Evolutionary conservation across 2,888 invertebrate species (phyloP), one percentile per base, ranked within the genome.

Genomic region (Eudasyphora cyanicolor): DNA sequence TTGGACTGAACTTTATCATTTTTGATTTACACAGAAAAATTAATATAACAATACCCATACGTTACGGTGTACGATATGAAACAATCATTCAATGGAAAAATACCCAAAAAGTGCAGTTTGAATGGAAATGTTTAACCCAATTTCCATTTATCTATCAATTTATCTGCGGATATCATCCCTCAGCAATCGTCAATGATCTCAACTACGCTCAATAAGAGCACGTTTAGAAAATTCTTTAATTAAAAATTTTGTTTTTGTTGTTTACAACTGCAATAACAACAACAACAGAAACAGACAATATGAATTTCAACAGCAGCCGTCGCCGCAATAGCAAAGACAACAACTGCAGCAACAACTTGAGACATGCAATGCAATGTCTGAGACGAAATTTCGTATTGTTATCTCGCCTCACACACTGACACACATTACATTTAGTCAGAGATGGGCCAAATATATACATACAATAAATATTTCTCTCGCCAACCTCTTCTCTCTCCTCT

Each of bases 211-310:
- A 42, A n/a, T n/a, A 67, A 79, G 54, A 76, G 42, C 76, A 79
- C 79, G 76, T 74, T 83, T 79, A 74, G 76, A 79, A 74, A 73
- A 83, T 79, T 82, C 70, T 54, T 79, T 70, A 74, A 57, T 79
- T 38, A 38, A 71, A 62, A 38, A 49, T 42, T 60, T 12, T 38
- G 27, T 76, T 45, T n/a, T 32, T n/a, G 75, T 42, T 75, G 75
- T 71, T 79, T 76, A 75, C 80, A 77, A 54, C 64, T 69, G 57
- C 45, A 82, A 82, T 24, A 75, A 69, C 73, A 80, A 76, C 42
- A 79, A 49, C 75, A 82, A 62, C 10, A 74, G 51, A 14, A 17
- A 76, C 45, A 79, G 45, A 5, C n/a, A 32, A 32, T 60, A 32
- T 35, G 32, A 8, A 32, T 62, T 62, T 32, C 35, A 62, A 71